Percentiles rank a stretch among this genome's conserved stretches.
These are phyloP conservation scores for Trypoxylon attenuatum DNA, from an alignment of 2,888 invertebrate species.

Conservation along the genomic window DNA sequence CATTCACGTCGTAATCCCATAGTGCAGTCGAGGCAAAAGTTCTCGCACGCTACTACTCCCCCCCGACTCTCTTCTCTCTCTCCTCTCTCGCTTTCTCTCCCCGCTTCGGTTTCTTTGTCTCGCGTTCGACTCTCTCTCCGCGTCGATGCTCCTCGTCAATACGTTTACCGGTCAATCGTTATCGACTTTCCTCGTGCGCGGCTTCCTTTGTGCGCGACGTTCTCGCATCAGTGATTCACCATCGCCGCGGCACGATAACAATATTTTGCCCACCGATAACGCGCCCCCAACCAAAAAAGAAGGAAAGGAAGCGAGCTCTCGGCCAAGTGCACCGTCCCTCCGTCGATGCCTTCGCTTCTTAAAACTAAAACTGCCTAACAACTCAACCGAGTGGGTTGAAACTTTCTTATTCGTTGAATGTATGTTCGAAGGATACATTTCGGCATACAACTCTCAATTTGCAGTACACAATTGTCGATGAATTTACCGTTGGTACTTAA, in stretches of 20 bases:
- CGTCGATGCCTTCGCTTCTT: constrained; percentile 26
- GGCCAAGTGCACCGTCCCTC: constrained; percentile 44
- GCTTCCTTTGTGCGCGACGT: constrained; percentile 43
- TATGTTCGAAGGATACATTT: constrained; percentile 34
- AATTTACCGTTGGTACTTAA: too few relatives aligned
- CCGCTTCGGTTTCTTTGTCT: constrained; percentile 30
- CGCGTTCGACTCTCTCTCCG: constrained; percentile 27
- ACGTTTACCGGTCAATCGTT: constrained; percentile 56
- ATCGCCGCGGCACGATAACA: constrained; percentile 55
- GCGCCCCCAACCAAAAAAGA: constrained; percentile 50
- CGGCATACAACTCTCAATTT: neutral
- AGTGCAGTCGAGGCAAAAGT: constrained; percentile 26
- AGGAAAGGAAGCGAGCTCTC: constrained; percentile 6
- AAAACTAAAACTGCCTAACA: too few relatives aligned
- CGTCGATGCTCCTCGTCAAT: constrained; percentile 37
- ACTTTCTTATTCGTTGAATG: too few relatives aligned
- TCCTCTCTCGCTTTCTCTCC: constrained; percentile 11
- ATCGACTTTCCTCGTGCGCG: constrained; percentile 51
- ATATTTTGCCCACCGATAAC: constrained; percentile 58
- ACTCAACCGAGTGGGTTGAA: too few relatives aligned
- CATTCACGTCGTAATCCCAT: constrained; percentile 41
- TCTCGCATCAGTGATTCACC: constrained; percentile 58
- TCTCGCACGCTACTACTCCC: constrained; percentile 10
- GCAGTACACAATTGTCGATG: too few relatives aligned
- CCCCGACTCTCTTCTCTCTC: too few relatives aligned